These are phyloP conservation scores for Himalopsyche kuldschensis DNA, from an alignment of 2,888 invertebrate species.

Conservation along the genomic window DNA sequence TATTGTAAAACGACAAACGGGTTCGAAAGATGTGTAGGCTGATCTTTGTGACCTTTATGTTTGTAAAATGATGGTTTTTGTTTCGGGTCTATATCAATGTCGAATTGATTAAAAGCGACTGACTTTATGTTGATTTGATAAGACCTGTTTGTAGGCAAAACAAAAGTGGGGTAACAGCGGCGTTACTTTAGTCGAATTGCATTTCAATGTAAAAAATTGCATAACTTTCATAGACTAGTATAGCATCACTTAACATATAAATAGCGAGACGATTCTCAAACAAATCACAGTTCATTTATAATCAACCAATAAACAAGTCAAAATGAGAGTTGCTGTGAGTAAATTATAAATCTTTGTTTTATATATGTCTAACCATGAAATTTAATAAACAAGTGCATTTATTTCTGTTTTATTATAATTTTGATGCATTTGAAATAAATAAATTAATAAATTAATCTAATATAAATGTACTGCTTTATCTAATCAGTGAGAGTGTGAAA, in stretches of 20 bases:
- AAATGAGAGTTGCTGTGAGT: constrained; percentile 28
- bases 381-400: too few relatives aligned
- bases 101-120: background rate
- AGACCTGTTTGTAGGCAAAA: background rate
- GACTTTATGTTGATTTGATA: background rate
- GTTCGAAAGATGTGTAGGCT: background rate
- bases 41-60: constrained; percentile 2
- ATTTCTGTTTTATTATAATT: too few relatives aligned
- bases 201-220: constrained; percentile 2
- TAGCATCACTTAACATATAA: constrained; percentile 16
- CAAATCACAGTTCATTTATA: constrained; percentile 14
- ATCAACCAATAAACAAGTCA: background rate
- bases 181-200: constrained; percentile 15
- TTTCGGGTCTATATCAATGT: background rate
- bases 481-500: too few relatives aligned
- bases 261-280: background rate
- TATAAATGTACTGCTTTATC: too few relatives aligned
- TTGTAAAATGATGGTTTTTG: background rate
- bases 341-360: background rate
- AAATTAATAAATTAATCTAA: too few relatives aligned
- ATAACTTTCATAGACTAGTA: constrained; percentile 12
- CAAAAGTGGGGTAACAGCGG: constrained; percentile 12
- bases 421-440: too few relatives aligned
- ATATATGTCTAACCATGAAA: too few relatives aligned
- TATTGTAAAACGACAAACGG: background rate